These are phyloP conservation scores for Anastrepha ludens DNA, from an alignment of 1,140 invertebrate species.

Conservation along the genomic window DNA sequence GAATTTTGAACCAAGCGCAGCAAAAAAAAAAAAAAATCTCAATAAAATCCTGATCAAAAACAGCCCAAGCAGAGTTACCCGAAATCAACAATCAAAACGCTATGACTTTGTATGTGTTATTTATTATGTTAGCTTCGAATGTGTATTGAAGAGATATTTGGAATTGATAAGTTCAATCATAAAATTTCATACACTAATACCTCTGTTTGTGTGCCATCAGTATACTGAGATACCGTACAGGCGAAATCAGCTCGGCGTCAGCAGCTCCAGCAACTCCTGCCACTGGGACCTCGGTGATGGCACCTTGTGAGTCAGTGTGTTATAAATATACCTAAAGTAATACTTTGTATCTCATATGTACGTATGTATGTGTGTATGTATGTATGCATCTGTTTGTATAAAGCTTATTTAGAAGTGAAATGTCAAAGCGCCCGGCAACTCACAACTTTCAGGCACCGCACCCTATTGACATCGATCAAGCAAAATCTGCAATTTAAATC, in stretches of 20 bases:
- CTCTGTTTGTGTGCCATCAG: too few species aligned
- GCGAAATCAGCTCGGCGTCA: neutral
- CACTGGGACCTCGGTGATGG: neutral
- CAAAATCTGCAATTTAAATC: constrained; percentile 20
- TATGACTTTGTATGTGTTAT: constrained; percentile 14
- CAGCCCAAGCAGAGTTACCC: neutral
- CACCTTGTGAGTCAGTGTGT: neutral
- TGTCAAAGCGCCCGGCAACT: neutral
- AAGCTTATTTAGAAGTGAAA: neutral
- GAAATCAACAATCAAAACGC: constrained; percentile 10
- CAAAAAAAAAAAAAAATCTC: neutral
- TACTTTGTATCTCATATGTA: neutral
- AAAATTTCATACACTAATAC: constrained; percentile 7
- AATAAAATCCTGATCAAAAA: neutral
- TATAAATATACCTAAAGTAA: neutral
- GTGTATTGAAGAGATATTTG: constrained; percentile 23
- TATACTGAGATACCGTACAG: neutral
- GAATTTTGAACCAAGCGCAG: neutral
- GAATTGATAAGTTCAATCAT: constrained; percentile 10
- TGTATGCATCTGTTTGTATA: neutral
- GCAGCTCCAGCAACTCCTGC: neutral
- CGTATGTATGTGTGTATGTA: neutral
- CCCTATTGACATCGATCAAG: neutral
- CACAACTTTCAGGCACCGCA: neutral
- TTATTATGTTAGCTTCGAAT: neutral